Base-by-base conservation (phyloP, 2,113 vertebrate genomes). In the Ameiurus melas region DNA sequence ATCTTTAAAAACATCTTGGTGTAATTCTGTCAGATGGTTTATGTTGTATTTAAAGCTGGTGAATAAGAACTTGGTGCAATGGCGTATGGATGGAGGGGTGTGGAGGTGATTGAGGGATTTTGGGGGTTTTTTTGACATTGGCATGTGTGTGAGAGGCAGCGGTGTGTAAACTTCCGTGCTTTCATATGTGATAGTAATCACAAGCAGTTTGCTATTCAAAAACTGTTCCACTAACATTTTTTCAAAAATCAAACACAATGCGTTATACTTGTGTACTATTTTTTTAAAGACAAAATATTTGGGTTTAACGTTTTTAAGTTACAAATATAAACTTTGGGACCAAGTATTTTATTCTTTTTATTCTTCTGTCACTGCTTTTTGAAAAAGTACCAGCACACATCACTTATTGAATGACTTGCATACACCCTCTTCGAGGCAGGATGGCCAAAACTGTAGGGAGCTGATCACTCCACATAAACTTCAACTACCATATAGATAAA, bases 81-180 rank as follows among this genome's bases (percentile, higher is more conserved):
- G 36, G 17, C 86, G 89, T 89, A 58, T 27, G 70, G 78, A 77
- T 66, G 39, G 57, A 89, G 36, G 36, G 25, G 10, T 27, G n/a
- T 62, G 51, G 51, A 13, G 0, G 14, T 64, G 20, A 60, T n/a
- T n/a, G n/a, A n/a, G n/a, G n/a, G n/a, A n/a, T n/a, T n/a, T n/a
- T n/a, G n/a, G n/a, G n/a, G n/a, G 14, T 4, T 43, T 43, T 33
- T 70, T 51, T 51, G 66, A 17, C 4, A 43, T 62, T n/a, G 19
- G 13, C n/a, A 33, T 5, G 87, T 90, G 85, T 86, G 36, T 66
- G 79, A 85, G 87, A 57, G 71, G 81, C 39, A 86, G 85, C 43
- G 77, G 80, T 70, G 51, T 64, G 2, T 36, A 33, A 33, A 17
- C 12, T 16, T 51, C 12, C 25, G 13, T 5, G 25, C 16, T 16